Conservation (phyloP, 2,888 invertebrate genomes). For the Brenthis daphne region DNA sequence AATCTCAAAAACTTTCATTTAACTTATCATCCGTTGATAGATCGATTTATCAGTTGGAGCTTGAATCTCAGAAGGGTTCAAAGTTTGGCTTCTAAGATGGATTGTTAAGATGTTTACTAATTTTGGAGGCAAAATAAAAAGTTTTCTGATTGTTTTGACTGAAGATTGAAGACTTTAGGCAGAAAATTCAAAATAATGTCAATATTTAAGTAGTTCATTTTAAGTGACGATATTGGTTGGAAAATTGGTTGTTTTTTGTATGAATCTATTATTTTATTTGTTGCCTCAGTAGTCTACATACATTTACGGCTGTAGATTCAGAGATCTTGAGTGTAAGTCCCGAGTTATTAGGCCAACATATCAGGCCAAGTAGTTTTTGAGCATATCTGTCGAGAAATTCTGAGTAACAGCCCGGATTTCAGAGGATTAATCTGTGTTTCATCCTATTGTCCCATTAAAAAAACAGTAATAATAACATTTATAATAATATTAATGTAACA, state of each 20-base stretch:
- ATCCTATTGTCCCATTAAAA: too few species aligned
- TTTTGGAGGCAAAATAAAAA: slow-evolving; percentile 25
- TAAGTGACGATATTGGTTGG: neutral
- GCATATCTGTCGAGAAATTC: too few species aligned
- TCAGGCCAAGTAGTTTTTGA: too few species aligned
- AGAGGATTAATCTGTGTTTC: too few species aligned
- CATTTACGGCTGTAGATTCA: too few species aligned
- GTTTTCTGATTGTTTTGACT: slow-evolving; percentile 22
- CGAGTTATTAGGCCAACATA: too few species aligned
- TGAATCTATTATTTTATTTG: too few species aligned
- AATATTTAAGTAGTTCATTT: neutral
- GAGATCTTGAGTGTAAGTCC: too few species aligned
- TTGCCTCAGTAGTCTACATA: too few species aligned
- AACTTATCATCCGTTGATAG: slow-evolving; percentile 37
- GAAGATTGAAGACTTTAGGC: slow-evolving; percentile 15
- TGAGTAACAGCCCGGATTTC: too few species aligned
- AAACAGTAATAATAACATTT: too few species aligned
- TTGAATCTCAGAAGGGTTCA: slow-evolving; percentile 42
- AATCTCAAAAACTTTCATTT: slow-evolving; percentile 18
- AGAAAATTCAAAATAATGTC: neutral
- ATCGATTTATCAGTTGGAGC: slow-evolving; percentile 41
- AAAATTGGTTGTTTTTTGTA: neutral
- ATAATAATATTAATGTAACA: too few species aligned
- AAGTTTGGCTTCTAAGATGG: slow-evolving; percentile 36
- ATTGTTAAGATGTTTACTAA: slow-evolving; percentile 32